phyloP scores from a whole-genome alignment of 1,140 invertebrate genomes.

The Maconellicoccus hirsutus region DNA sequence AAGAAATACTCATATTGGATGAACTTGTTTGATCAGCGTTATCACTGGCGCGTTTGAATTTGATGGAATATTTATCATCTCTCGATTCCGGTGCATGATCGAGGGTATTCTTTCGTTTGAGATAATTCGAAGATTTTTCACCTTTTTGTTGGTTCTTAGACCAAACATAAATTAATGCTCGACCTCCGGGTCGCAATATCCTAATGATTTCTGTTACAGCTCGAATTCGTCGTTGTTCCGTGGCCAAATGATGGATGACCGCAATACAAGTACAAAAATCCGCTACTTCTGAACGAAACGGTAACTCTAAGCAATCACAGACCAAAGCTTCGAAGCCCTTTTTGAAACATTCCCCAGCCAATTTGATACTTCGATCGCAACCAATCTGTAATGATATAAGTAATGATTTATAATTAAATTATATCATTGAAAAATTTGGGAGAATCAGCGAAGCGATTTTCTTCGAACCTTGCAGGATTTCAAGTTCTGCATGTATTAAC shows the following conservation, averaged over 20 bases:
- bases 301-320: conserved; percentile 61
- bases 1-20: no score
- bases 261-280: conserved; percentile 84
- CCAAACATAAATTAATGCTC: conserved; percentile 85
- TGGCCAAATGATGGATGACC: conserved; percentile 87
- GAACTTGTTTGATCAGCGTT: background rate
- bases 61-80: background rate
- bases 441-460: no score
- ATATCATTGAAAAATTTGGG: no score
- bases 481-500: no score
- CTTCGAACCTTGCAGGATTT: no score
- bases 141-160: conserved; percentile 73
- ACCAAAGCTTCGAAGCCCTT: conserved; percentile 44
- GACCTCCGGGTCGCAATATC: conserved; percentile 51
- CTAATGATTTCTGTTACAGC: conserved; percentile 65
- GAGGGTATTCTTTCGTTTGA: conserved; percentile 46
- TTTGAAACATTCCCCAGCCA: conserved; percentile 53
- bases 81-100: conserved; percentile 23
- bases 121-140: conserved; percentile 56
- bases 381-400: conserved; percentile 51
- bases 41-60: conserved; percentile 14
- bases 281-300: conserved; percentile 49
- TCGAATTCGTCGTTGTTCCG: conserved; percentile 52
- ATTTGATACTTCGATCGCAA: conserved; percentile 65
- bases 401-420: no score